A percentile compares a stretch with the other conserved stretches of the same genome.
phyloP scores from a whole-genome alignment of 2,888 invertebrate genomes.

The Heliconius cydno region DNA sequence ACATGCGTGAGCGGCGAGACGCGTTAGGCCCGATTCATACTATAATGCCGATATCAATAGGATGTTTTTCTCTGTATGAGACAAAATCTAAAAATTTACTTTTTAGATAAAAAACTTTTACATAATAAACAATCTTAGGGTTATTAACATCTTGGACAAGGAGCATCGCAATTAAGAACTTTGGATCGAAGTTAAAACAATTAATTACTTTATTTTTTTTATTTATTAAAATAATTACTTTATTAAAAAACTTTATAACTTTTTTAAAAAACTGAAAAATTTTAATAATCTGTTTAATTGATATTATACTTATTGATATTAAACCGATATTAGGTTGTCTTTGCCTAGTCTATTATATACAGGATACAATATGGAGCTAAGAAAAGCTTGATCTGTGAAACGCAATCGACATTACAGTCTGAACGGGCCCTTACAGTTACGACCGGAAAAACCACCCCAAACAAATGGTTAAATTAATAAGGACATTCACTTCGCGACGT shows the following conservation, averaged over 20 bases:
- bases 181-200: too few relatives aligned
- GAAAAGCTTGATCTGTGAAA: not conserved
- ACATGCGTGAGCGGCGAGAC: conserved; percentile 69
- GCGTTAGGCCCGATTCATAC: conserved; percentile 45
- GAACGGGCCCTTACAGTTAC: conserved; percentile 56
- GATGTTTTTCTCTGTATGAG: not conserved
- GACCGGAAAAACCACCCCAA: conserved; percentile 76
- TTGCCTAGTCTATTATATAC: not conserved
- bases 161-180: too few relatives aligned
- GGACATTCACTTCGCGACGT: conserved; percentile 63
- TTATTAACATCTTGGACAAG: too few relatives aligned
- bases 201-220: too few relatives aligned
- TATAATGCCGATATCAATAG: not conserved
- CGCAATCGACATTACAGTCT: not conserved
- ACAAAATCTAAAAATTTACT: not conserved
- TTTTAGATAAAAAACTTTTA: not conserved
- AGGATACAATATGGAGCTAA: not conserved
- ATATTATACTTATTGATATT: too few relatives aligned
- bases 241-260: too few relatives aligned
- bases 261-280: too few relatives aligned
- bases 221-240: too few relatives aligned
- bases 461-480: conserved; percentile 79
- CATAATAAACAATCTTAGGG: not conserved
- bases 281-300: too few relatives aligned
- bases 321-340: too few relatives aligned